These are phyloP conservation scores for Geococcyx californianus DNA, from an alignment of 2,113 vertebrate species.

Conservation along the genomic window DNA sequence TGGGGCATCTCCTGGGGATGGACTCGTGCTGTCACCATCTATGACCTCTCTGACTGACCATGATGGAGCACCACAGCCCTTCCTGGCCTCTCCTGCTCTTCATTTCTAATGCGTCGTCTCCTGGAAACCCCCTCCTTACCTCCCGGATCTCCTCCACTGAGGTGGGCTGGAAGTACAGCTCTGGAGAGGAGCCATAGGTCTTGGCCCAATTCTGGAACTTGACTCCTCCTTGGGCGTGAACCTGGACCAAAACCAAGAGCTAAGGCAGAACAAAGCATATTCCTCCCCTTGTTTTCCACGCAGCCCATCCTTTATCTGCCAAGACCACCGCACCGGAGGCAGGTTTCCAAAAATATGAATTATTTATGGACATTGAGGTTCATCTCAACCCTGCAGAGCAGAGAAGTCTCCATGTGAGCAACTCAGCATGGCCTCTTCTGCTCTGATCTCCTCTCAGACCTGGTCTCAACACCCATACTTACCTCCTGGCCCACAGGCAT, in stretches of 20 bases:
- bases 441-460: background rate
- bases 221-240: conserved; percentile 65
- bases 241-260: background rate
- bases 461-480: background rate
- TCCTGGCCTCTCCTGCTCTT: background rate
- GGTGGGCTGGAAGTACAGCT: conserved; percentile 75
- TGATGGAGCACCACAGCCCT: background rate
- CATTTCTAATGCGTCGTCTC: background rate
- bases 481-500: rapidly evolving
- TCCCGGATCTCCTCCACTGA: conserved; percentile 71
- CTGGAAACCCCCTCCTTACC: conserved; percentile 41
- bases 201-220: conserved; percentile 79
- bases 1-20: background rate
- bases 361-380: background rate
- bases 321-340: background rate
- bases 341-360: background rate
- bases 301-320: background rate
- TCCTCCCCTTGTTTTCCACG: background rate
- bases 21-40: background rate
- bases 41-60: background rate
- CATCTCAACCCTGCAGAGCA: background rate
- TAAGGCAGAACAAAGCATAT: background rate
- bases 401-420: background rate
- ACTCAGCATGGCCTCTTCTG: background rate
- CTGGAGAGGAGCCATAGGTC: conserved; percentile 73